Evolutionary conservation across 2,888 invertebrate genomes (phyloP).

Genomic region (Tethea ocularis): DNA sequence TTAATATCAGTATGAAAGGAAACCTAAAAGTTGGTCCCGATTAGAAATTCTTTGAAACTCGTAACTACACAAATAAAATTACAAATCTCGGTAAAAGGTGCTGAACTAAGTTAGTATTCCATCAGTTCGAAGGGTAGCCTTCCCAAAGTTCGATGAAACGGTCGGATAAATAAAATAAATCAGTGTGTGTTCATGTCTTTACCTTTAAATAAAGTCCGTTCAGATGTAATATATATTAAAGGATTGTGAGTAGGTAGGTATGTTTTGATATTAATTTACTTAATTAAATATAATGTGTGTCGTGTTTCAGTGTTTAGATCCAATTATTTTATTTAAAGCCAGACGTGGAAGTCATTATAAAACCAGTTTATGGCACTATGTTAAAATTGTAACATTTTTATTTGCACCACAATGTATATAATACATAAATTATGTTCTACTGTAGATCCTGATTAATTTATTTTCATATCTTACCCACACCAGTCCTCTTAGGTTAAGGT

Average conservation of each 20-base stretch:
- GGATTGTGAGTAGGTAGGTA: constrained; percentile 35
- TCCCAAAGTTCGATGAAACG: constrained; percentile 62
- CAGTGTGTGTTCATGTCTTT: constrained; percentile 48
- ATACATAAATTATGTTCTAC: background rate
- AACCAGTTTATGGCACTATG: background rate
- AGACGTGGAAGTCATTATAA: constrained; percentile 4
- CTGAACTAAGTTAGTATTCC: constrained; percentile 48
- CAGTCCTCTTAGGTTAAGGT: constrained; percentile 33
- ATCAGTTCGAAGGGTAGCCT: constrained; percentile 50
- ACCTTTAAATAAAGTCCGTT: constrained; percentile 47
- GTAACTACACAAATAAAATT: constrained; percentile 60
- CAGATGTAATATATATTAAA: constrained; percentile 34
- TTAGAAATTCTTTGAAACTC: constrained; percentile 64
- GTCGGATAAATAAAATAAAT: constrained; percentile 61
- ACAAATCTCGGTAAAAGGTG: constrained; percentile 52
- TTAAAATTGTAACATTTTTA: background rate
- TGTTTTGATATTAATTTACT: constrained; percentile 43
- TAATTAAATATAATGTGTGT: constrained; percentile 46
- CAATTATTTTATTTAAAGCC: constrained; percentile 9
- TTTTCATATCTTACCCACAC: constrained; percentile 24
- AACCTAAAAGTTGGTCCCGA: constrained; percentile 73
- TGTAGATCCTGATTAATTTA: constrained; percentile 27
- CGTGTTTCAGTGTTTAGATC: constrained; percentile 8
- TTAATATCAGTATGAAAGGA: constrained; percentile 76
- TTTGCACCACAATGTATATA: background rate